Base-by-base conservation (phyloP, 92 coral and sea anemone genomes). In the Epizoanthus rinbou region DNA sequence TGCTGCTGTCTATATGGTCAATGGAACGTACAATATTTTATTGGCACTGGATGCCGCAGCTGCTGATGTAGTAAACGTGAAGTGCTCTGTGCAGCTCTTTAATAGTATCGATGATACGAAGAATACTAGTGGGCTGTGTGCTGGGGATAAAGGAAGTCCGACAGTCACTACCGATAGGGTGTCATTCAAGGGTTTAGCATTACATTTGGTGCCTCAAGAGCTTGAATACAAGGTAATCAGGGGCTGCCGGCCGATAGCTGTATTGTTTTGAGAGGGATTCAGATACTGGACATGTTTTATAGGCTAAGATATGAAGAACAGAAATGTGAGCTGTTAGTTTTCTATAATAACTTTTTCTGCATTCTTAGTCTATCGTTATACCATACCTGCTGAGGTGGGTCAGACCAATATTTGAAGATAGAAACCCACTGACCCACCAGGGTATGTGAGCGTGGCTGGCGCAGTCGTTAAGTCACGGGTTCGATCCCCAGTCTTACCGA, bases 201-300 rank as follows among this genome's bases (percentile, higher is more conserved):
- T 78, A 59, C 41, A 8, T 6, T 62, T 78, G 66, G 4, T 37
- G 15, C 71, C 82, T 2, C 71, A 78, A 18, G 71, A 78, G 71
- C 16, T 78, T 15, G 82, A 78, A 62, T 78, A 37, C 59, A 78
- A 78, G 82, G 82, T 78, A 78, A 47, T 47, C 54, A 11, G 15
- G 15, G 54, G 7, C 43, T 47, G 14, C 2, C 2, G 54, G 54
- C 14, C 13, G 13, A 45, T 45, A 4, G 13, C 53, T 4, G 4
- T 17, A 24, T 75, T 19, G 16, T 10, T 6, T 76, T 53, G 69
- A 63, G 16, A 8, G 14, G 24, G 35, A 17, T 21, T 64, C 11
- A 1, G 35, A 64, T 1, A 28, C 69, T 28, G 69, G 25, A 64
- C 10, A 21, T 64, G 24, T 10, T 21, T 28, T 37, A 37, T 28